Evolutionary conservation across 2,113 vertebrate species (phyloP).

Genomic region (Trochalopteron elliotii): DNA sequence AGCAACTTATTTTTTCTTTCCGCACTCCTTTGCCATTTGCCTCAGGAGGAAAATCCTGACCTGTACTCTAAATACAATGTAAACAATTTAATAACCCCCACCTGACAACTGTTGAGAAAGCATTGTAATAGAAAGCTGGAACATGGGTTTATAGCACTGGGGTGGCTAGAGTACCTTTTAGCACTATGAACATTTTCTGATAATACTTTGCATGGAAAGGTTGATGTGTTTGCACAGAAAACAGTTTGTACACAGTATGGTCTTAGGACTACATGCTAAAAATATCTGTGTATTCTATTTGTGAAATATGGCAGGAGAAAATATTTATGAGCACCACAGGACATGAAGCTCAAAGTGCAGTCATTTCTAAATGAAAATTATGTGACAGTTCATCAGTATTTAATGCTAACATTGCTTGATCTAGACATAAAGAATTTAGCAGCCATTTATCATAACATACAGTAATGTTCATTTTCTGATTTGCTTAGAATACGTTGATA

Average conservation of each 20-base stretch:
- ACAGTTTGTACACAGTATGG: not conserved
- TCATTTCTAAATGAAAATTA: constrained; percentile 78
- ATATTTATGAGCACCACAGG: constrained; percentile 74
- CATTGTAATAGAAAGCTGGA: not conserved
- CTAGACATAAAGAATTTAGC: constrained; percentile 77
- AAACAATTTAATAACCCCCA: not conserved
- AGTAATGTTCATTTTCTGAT: constrained; percentile 58
- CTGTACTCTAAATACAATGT: not conserved
- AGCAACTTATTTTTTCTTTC: not conserved
- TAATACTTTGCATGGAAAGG: not conserved
- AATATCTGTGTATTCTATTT: constrained; percentile 39
- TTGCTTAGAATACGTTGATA: constrained; percentile 62
- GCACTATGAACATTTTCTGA: not conserved
- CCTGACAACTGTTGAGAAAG: not conserved
- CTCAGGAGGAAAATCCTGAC: not conserved
- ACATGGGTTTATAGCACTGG: not conserved
- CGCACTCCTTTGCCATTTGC: not conserved
- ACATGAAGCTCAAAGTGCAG: constrained; percentile 69
- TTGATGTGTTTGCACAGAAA: constrained; percentile 1
- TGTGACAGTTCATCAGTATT: constrained; percentile 81
- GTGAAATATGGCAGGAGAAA: constrained; percentile 69
- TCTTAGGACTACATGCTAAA: not conserved
- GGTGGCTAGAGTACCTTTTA: not conserved
- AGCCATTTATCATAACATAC: constrained; percentile 74
- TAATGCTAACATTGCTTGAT: constrained; percentile 78